phyloP scores from a whole-genome alignment of 2,797 vertebrate species.

The Pristis pectinata region DNA sequence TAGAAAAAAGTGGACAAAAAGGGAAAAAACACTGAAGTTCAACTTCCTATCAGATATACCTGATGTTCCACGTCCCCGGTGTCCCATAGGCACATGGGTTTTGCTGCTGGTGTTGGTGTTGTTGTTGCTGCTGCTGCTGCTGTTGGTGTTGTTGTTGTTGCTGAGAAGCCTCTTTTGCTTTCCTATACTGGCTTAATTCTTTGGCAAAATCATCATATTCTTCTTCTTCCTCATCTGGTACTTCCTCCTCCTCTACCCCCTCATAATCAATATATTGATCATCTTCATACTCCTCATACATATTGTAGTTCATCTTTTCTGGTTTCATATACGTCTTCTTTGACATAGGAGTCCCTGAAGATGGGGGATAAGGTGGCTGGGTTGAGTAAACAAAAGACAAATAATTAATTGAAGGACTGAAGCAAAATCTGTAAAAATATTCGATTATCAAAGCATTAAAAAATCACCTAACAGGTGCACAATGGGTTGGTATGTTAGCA shows the following conservation, averaged over 20 bases:
- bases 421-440: not conserved
- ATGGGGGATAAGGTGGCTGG: slow-evolving; percentile 51
- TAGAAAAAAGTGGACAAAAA: not conserved
- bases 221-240: slow-evolving; percentile 67
- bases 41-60: not conserved
- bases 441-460: slow-evolving; percentile 8
- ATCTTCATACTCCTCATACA: slow-evolving; percentile 81
- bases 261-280: slow-evolving; percentile 73
- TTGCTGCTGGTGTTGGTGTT: not conserved
- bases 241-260: slow-evolving; percentile 69
- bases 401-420: not conserved
- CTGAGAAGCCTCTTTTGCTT: slow-evolving; percentile 70
- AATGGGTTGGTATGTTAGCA: not conserved
- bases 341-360: slow-evolving; percentile 50
- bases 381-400: slow-evolving; percentile 42
- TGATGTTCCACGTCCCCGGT: not conserved
- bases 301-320: slow-evolving; percentile 75
- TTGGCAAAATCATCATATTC: slow-evolving; percentile 88
- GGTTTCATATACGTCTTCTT: slow-evolving; percentile 81
- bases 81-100: not conserved
- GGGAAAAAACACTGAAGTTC: not conserved
- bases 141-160: slow-evolving; percentile 58
- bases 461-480: not conserved
- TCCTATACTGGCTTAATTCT: slow-evolving; percentile 85
- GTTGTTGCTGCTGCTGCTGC: slow-evolving; percentile 42